phyloP scores from a whole-genome alignment of 2,888 invertebrate species.

The Latrodectus hesperus region DNA sequence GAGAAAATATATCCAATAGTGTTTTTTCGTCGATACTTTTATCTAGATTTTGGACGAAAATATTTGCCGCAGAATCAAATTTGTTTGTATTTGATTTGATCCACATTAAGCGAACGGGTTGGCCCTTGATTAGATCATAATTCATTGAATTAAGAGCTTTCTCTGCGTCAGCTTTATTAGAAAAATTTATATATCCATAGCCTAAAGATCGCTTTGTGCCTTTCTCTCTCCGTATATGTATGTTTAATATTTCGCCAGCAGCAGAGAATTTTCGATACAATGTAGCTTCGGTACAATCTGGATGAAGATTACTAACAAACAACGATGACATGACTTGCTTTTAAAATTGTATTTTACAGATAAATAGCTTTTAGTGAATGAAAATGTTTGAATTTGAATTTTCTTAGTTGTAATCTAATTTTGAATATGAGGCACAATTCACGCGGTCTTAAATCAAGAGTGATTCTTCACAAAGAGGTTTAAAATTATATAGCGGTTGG shows the following conservation, averaged over 20 bases:
- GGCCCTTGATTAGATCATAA: conserved; percentile 96
- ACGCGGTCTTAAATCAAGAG: too few relatives aligned
- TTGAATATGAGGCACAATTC: too few relatives aligned
- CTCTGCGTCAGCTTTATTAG: conserved; percentile 99
- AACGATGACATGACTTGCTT: conserved; percentile 79
- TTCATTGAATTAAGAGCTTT: conserved; percentile 99
- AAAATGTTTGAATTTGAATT: too few relatives aligned
- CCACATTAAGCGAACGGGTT: conserved; percentile 99
- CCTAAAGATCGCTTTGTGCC: conserved; percentile 97
- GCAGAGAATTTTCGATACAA: conserved; percentile 99
- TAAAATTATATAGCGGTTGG: too few relatives aligned
- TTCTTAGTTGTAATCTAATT: too few relatives aligned
- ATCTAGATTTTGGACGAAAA: conserved; percentile 99
- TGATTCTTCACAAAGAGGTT: too few relatives aligned
- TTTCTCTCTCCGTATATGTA: conserved; percentile 98
- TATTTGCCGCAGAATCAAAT: conserved; percentile 95
- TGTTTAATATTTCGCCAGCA: conserved; percentile 98
- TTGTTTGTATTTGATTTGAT: conserved; percentile 90
- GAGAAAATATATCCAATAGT: conserved; percentile 98
- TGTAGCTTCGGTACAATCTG: conserved; percentile 98
- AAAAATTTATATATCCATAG: conserved; percentile 99
- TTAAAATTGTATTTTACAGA: too few relatives aligned
- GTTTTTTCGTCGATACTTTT: conserved; percentile 99
- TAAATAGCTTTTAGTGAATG: too few relatives aligned
- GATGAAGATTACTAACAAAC: conserved; percentile 98